Conservation (phyloP, 2,797 vertebrate species). For the Onychomys leucogaster region DNA sequence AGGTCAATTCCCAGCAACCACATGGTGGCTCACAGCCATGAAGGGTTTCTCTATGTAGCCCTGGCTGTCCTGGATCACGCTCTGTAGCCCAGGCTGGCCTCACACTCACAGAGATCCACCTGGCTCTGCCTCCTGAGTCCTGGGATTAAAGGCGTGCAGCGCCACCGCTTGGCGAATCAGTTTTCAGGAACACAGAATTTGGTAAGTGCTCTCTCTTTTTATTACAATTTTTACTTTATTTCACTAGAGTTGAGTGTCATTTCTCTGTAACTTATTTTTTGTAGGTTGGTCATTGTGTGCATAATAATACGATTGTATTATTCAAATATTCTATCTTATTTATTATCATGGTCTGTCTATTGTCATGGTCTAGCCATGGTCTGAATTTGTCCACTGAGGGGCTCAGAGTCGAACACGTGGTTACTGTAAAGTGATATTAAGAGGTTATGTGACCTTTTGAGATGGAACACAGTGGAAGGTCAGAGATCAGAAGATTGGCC, state of each 20-base stretch:
- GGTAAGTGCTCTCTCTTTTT: background rate
- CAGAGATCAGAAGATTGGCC: background rate
- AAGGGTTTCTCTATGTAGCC: background rate
- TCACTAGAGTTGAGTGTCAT: background rate
- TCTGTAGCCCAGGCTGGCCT: background rate
- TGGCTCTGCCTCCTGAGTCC: background rate
- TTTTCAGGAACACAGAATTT: background rate
- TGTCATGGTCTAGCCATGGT: background rate
- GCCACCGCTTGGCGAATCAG: background rate
- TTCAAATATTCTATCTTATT: background rate
- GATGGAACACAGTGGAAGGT: background rate
- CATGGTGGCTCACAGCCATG: too few relatives aligned
- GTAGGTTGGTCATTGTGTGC: background rate
- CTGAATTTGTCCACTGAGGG: background rate
- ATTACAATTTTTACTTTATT: conserved; percentile 3
- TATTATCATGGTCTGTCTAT: background rate
- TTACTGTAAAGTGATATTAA: background rate
- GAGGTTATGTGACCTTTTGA: background rate
- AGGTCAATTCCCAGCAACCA: too few relatives aligned
- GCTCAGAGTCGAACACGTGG: background rate
- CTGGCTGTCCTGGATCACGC: too few relatives aligned
- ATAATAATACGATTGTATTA: background rate
- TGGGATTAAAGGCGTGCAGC: background rate
- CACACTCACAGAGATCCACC: background rate
- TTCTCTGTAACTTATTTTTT: background rate